Evolutionary conservation across 2,113 vertebrate genomes (phyloP).

Genomic region (Mormoops blainvillei): DNA sequence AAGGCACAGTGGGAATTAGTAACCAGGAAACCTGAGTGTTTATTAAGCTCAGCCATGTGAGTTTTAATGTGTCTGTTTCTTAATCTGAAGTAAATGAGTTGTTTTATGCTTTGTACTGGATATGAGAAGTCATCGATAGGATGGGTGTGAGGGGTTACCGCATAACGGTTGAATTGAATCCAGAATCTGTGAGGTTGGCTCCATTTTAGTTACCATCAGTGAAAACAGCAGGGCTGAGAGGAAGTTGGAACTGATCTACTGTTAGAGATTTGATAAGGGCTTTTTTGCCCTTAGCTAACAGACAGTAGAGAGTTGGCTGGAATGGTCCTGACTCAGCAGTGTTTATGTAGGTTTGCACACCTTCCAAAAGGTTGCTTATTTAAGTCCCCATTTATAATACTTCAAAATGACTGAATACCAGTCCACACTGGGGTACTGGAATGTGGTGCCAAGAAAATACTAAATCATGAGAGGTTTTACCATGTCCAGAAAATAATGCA

Average conservation of each 20-base stretch:
- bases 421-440: neutral
- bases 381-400: neutral
- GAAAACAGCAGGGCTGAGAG: neutral
- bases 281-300: neutral
- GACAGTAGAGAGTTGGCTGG: neutral
- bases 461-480: neutral
- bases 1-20: neutral
- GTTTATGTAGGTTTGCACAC: neutral
- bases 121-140: neutral
- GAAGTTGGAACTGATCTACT: neutral
- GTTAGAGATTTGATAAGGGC: neutral
- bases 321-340: neutral
- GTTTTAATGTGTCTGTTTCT: neutral
- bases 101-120: neutral
- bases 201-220: neutral
- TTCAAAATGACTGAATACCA: neutral
- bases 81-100: neutral
- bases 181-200: neutral
- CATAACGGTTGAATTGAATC: neutral
- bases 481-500: neutral
- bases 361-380: neutral
- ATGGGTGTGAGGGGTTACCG: neutral
- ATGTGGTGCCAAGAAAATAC: neutral
- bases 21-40: neutral
- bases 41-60: neutral